Conservation (phyloP, 2,888 invertebrate genomes). For the Sarcophaga rosellei region DNA sequence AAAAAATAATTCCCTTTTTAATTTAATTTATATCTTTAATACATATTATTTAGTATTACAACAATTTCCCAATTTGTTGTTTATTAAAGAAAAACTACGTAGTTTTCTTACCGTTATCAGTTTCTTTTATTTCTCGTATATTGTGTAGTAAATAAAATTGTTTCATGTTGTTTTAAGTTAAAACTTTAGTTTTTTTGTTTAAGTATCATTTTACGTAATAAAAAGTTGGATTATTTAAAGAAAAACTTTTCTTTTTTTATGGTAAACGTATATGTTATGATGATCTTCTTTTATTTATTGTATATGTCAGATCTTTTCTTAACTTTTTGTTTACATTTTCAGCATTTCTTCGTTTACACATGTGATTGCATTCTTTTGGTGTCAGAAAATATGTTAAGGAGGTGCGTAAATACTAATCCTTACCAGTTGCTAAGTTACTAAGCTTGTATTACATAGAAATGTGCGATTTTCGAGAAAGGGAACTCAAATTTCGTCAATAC, state of each 20-base stretch:
- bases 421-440: too few relatives aligned
- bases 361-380: too few relatives aligned
- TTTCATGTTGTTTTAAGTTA: conserved; percentile 1
- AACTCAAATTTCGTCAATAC: too few relatives aligned
- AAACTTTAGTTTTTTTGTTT: conserved; percentile 31
- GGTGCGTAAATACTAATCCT: too few relatives aligned
- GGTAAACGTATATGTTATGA: too few relatives aligned
- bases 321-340: too few relatives aligned
- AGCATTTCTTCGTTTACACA: too few relatives aligned
- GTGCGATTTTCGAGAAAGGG: too few relatives aligned
- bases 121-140: not conserved
- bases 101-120: not conserved
- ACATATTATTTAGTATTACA: conserved; percentile 24
- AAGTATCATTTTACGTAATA: conserved; percentile 17
- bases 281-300: too few relatives aligned
- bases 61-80: not conserved
- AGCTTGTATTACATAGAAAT: too few relatives aligned
- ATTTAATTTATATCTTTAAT: not conserved
- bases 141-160: not conserved
- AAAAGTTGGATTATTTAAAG: conserved; percentile 20
- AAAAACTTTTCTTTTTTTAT: not conserved
- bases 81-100: not conserved
- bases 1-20: not conserved
- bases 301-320: too few relatives aligned
- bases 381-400: too few relatives aligned